Evolutionary conservation across 2,113 vertebrate genomes (phyloP), one percentile per base, ranked within the genome.

Genomic region (Struthidea cinerea): DNA sequence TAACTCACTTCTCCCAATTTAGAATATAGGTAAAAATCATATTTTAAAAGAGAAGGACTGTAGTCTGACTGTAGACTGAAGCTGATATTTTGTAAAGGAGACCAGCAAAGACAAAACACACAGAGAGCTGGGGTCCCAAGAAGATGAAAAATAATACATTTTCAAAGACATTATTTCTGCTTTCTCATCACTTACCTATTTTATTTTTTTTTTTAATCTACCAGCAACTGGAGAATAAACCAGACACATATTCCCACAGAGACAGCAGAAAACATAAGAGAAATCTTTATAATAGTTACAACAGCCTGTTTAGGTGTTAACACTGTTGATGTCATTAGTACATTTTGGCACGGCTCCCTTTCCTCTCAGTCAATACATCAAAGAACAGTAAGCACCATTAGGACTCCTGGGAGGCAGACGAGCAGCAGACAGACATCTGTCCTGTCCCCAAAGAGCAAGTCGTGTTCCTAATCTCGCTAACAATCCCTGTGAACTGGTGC

Each of bases 391-490:
- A 59, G 19, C 24, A 46, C 13, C 33, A 52, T 4, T 10, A 46
- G 33, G 16, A 55, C 20, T 56, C 41, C 41, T 50, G 50, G 26
- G 61, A 87, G 33, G 28, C 3, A 75, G 50, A 22, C 0, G 0
- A 44, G 32, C 0, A 3, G 46, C 87, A 90, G 35, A 44, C 61
- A 86, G 49, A 64, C 27, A 35, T 60, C 44, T 84, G 33, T 59
- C 50, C 41, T 50, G 16, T 50, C 22, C 30, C 33, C 17, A 32
- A 0, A 60, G 52, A 37, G 6, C 1, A 2, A 46, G 9, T 2
- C 22, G 32, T 13, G 30, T 42, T 44, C 53, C 35, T 56, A n/a
- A 56, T n/a, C 41, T 13, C 33, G 44, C 50, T 26, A 46, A 49
- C 56, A 44, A 19, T 24, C 26, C 13, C 28, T 26, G 27, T 7